These are phyloP conservation scores for Drosophila lutescens DNA, from an alignment of 2,888 invertebrate genomes.

Conservation along the genomic window DNA sequence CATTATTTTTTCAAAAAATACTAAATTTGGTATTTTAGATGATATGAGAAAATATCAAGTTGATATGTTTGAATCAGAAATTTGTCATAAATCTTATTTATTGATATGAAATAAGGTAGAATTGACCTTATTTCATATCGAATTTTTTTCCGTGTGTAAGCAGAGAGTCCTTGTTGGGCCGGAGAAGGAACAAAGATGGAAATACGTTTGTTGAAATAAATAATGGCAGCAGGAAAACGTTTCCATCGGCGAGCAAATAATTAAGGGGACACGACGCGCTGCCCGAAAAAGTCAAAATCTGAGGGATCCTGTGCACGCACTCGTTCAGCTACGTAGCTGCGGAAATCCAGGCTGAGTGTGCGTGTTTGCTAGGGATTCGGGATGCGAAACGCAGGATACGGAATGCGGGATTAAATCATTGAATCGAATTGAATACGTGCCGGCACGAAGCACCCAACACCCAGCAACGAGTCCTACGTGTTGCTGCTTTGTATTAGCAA, in stretches of 20 bases:
- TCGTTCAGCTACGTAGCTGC: conserved; percentile 12
- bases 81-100: no score
- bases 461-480: conserved; percentile 33
- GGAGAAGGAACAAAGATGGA: no score
- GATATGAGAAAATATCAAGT: no score
- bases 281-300: conserved; percentile 13
- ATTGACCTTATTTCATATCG: no score
- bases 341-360: conserved; percentile 60
- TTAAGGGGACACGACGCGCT: neutral
- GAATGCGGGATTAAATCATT: conserved; percentile 14
- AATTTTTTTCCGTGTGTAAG: no score
- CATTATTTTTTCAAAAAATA: no score
- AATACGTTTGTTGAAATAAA: neutral
- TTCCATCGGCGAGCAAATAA: conserved; percentile 21
- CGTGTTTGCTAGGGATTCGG: conserved; percentile 22
- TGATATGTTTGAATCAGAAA: no score
- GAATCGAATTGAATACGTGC: conserved; percentile 39
- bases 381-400: neutral
- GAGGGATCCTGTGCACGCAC: conserved; percentile 29
- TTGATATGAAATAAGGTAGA: no score
- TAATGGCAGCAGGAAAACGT: neutral
- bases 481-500: conserved; percentile 69
- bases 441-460: conserved; percentile 11
- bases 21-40: no score
- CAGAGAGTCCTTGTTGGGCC: neutral